phyloP scores from a whole-genome alignment of 1,140 invertebrate genomes.

The Procambarus virginalis region DNA sequence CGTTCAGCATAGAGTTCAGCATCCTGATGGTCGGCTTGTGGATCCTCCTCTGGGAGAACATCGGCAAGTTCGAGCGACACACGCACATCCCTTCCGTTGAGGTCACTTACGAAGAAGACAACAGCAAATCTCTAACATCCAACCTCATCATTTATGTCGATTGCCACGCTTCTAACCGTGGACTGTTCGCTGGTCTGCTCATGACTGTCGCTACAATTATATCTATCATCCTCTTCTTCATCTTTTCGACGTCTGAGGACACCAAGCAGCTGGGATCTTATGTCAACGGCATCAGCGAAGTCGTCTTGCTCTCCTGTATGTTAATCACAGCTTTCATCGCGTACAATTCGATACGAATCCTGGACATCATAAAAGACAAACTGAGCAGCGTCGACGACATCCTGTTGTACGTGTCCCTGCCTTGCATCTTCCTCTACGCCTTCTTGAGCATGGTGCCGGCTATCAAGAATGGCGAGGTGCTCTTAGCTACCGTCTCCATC shows the following conservation, averaged over 20 bases:
- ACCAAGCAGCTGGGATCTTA: conserved; percentile 71
- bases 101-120: conserved; percentile 69
- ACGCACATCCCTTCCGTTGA: conserved; percentile 69
- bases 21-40: conserved; percentile 84
- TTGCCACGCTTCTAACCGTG: conserved; percentile 83
- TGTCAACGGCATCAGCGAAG: conserved; percentile 75
- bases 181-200: conserved; percentile 81
- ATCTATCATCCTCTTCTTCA: conserved; percentile 82
- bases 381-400: conserved; percentile 83
- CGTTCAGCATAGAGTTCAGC: conserved; percentile 84
- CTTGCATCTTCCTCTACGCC: conserved; percentile 83
- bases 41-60: conserved; percentile 83
- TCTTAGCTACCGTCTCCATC: conserved; percentile 75
- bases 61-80: conserved; percentile 77
- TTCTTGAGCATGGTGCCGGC: conserved; percentile 81
- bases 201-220: conserved; percentile 80
- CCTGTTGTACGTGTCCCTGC: conserved; percentile 82
- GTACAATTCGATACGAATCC: conserved; percentile 58
- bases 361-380: conserved; percentile 79
- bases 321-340: conserved; percentile 77
- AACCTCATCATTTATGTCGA: conserved; percentile 76
- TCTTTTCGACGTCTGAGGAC: conserved; percentile 78
- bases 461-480: conserved; percentile 76
- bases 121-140: conserved; percentile 68
- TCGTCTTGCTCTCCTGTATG: conserved; percentile 77